These are phyloP conservation scores for Stegodyphus mimosarum DNA, from an alignment of 1,140 invertebrate species.

Conservation along the genomic window DNA sequence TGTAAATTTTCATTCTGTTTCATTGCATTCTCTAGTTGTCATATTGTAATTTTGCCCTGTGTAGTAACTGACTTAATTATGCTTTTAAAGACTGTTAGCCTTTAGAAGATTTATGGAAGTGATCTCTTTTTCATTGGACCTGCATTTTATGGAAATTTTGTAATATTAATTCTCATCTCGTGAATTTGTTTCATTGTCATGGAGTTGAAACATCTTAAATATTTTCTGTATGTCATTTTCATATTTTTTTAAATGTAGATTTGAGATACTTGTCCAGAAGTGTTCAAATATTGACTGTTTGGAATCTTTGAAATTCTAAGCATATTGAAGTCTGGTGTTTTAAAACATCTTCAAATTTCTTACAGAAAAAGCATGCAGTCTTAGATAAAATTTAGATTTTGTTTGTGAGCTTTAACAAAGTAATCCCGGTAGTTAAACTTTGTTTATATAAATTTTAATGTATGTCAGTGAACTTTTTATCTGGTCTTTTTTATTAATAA, in stretches of 20 bases:
- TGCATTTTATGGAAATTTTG: too few species aligned
- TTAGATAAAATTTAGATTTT: constrained; percentile 1
- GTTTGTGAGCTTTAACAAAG: background rate
- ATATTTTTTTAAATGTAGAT: constrained; percentile 48
- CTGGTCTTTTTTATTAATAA: constrained; percentile 9
- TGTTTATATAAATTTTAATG: background rate
- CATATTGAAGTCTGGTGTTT: constrained; percentile 17
- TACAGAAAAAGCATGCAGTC: background rate
- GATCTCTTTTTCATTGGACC: too few species aligned
- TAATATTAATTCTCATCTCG: background rate
- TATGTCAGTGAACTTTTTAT: background rate
- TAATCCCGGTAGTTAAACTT: background rate
- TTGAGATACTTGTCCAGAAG: constrained; percentile 52
- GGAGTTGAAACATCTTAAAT: constrained; percentile 19
- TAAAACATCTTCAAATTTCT: constrained; percentile 7
- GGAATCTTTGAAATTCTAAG: background rate
- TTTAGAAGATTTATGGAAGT: too few species aligned
- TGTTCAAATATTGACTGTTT: constrained; percentile 45
- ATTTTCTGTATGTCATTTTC: constrained; percentile 36
- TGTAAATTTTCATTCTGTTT: too few species aligned
- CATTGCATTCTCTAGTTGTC: too few species aligned
- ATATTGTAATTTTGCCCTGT: too few species aligned
- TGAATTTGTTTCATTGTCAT: constrained; percentile 7
- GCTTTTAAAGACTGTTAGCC: too few species aligned
- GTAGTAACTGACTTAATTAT: too few species aligned